These are phyloP conservation scores for Caenorhabditis tropicalis DNA, from an alignment of 1,140 invertebrate species.

Conservation along the genomic window DNA sequence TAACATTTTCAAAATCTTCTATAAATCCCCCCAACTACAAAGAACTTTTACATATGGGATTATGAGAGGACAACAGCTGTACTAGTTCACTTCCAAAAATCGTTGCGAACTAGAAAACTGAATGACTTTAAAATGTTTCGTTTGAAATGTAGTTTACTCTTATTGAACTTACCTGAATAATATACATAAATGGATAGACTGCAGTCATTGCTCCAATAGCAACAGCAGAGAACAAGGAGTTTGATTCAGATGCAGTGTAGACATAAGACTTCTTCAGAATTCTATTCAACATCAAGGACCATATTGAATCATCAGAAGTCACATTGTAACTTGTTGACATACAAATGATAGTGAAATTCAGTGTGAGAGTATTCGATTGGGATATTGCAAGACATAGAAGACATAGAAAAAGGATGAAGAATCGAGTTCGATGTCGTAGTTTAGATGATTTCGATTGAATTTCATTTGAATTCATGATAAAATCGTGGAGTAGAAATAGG, in stretches of 20 bases:
- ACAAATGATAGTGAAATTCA: conserved; percentile 49
- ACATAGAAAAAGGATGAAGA: conserved; percentile 10
- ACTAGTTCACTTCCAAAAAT: not conserved
- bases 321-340: conserved; percentile 33
- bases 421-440: conserved; percentile 16
- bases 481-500: not conserved
- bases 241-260: not conserved
- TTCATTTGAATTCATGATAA: not conserved
- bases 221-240: conserved; percentile 1
- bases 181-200: conserved; percentile 28
- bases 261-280: not conserved
- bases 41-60: not conserved
- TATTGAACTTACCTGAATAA: not conserved
- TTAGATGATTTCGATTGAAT: not conserved
- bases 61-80: not conserved
- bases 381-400: conserved; percentile 27
- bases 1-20: conserved; percentile 1
- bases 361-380: conserved; percentile 16
- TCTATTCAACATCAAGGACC: not conserved
- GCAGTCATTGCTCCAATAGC: not conserved
- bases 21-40: not conserved
- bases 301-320: not conserved
- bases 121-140: no score
- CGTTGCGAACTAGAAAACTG: no score
- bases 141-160: not conserved